Conservation (phyloP, 2,888 invertebrate genomes). For the Caenorhabditis angaria region DNA sequence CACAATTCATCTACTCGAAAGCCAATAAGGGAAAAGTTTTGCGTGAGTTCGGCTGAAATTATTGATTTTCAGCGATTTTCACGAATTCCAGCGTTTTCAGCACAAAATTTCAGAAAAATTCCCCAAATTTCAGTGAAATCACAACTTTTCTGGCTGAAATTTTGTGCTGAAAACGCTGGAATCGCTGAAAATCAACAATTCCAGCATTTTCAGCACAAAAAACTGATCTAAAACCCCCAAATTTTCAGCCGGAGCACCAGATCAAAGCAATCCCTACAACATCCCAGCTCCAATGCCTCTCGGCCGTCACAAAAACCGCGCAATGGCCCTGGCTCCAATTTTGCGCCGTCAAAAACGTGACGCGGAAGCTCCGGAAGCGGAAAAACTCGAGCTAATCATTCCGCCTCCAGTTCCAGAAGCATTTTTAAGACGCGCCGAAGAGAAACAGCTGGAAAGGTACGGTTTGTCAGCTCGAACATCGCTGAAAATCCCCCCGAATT, state of each 20-base stretch:
- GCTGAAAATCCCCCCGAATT: no score
- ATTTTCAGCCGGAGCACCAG: constrained; percentile 42
- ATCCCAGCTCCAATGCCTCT: constrained; percentile 33
- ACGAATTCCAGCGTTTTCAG: not conserved
- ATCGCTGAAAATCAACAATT: no score
- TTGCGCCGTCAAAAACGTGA: constrained; percentile 19
- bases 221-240: not conserved
- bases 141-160: constrained; percentile 7
- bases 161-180: no score
- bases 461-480: not conserved
- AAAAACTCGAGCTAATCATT: constrained; percentile 22
- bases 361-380: constrained; percentile 3
- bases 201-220: not conserved
- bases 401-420: constrained; percentile 12
- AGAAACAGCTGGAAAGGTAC: constrained; percentile 6
- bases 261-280: constrained; percentile 42
- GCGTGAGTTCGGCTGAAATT: constrained; percentile 26
- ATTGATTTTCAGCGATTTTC: not conserved
- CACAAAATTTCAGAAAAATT: no score
- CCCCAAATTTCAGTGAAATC: no score
- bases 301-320: constrained; percentile 11
- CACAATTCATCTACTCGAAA: constrained; percentile 66
- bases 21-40: constrained; percentile 67
- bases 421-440: constrained; percentile 13
- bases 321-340: constrained; percentile 38